These are phyloP conservation scores for Eristalinus sepulchralis DNA, from an alignment of 2,888 invertebrate species.

Conservation along the genomic window DNA sequence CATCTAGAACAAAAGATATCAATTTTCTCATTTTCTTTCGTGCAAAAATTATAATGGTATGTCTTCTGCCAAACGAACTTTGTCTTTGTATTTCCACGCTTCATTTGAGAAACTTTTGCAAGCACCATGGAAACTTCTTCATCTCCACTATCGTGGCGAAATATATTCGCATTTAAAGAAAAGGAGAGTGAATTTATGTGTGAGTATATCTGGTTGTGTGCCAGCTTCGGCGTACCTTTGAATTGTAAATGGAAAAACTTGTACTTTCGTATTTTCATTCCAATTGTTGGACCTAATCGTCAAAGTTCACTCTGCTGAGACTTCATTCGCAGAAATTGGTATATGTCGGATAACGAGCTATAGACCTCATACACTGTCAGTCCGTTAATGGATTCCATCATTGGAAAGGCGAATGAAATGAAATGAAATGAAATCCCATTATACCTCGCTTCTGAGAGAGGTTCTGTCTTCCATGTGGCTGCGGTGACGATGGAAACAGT, in stretches of 20 bases:
- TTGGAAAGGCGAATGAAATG: background rate
- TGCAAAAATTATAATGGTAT: conserved; percentile 13
- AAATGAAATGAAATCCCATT: conserved; percentile 18
- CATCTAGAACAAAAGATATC: conserved; percentile 35
- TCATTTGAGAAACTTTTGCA: conserved; percentile 53
- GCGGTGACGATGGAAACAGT: conserved; percentile 1
- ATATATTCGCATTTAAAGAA: conserved; percentile 33
- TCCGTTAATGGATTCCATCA: conserved; percentile 64
- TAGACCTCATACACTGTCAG: conserved; percentile 37
- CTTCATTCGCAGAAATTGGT: conserved; percentile 22
- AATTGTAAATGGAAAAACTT: conserved; percentile 60
- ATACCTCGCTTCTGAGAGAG: conserved; percentile 26
- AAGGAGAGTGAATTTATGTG: background rate
- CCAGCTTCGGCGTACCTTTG: conserved; percentile 18
- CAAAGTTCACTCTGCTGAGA: conserved; percentile 44
- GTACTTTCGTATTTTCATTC: conserved; percentile 32
- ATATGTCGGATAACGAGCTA: conserved; percentile 24
- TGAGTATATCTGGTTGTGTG: background rate
- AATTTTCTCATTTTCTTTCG: background rate
- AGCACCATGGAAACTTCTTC: conserved; percentile 40
- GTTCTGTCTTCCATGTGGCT: conserved; percentile 30
- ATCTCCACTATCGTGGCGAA: conserved; percentile 44
- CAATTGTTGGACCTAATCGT: conserved; percentile 37
- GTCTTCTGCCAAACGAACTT: conserved; percentile 5
- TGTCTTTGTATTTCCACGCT: conserved; percentile 14